Percentiles rank a stretch among this genome's conserved stretches.
These are phyloP conservation scores for Maylandia zebra DNA, from an alignment of 2,113 vertebrate species.

Conservation along the genomic window DNA sequence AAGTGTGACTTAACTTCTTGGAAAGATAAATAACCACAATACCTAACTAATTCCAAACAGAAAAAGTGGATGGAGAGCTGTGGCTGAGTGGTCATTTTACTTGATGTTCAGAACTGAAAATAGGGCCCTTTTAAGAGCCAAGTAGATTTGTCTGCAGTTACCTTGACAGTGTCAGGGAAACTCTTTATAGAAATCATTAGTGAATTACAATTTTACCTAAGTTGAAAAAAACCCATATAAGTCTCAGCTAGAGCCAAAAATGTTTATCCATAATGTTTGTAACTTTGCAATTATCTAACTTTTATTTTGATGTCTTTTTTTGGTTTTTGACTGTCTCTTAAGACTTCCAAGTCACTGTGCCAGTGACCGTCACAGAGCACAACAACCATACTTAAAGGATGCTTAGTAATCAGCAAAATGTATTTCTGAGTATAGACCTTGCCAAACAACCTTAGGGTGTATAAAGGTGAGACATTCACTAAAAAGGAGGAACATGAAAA, in stretches of 20 bases:
- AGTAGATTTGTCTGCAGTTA: neutral
- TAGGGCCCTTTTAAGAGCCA: neutral
- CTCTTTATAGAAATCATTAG: neutral
- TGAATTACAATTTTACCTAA: neutral
- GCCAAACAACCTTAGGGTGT: neutral
- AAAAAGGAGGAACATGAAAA: neutral
- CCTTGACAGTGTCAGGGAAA: neutral
- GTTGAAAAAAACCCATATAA: accelerated
- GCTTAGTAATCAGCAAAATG: neutral
- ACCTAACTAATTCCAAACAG: neutral
- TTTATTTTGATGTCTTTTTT: neutral
- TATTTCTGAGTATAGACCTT: neutral
- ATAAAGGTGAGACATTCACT: neutral
- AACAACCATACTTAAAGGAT: neutral
- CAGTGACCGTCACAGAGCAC: neutral
- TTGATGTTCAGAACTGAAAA: neutral
- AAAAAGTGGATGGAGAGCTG: neutral
- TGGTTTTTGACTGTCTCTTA: neutral
- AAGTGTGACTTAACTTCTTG: neutral
- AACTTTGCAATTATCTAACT: neutral
- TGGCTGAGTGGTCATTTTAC: neutral
- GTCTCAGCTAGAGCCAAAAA: neutral
- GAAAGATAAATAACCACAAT: neutral
- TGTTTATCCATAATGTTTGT: neutral
- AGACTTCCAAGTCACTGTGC: neutral